Evolutionary conservation across 1,140 invertebrate genomes (phyloP), one percentile per base, ranked within the genome.

Genomic region (Rhyzopertha dominica): DNA sequence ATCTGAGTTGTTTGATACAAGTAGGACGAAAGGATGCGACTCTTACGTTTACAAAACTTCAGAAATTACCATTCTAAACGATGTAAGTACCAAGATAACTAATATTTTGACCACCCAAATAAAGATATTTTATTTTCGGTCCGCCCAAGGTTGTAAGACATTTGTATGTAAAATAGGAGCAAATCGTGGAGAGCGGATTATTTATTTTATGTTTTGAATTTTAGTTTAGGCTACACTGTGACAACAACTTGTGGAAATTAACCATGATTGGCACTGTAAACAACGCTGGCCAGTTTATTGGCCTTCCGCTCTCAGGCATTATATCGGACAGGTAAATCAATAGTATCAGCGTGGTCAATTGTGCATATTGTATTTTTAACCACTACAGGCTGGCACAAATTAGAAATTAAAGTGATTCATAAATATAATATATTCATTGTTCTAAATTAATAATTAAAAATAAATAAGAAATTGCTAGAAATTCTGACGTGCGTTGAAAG

Each of bases 241-340:
- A 70, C 9, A 61, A 73, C 8, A 76, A 82, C 58, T 72, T 77
- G 55, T 86, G 82, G 82, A 84, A 81, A 65, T 63, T 83, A 26
- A 77, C 81, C 0, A 59, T 85, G 43, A 76, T 85, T 13, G 84
- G 84, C 22, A 85, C 82, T 3, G 68, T 84, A 5, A 83, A 84
- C 61, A 84, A 80, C 58, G 59, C 82, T 25, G 83, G 82, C 18
- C 81, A 82, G 65, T 77, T 86, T 51, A 65, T 84, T 10, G 81
- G 81, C 4, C 67, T 86, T 48, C 77, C 80, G 9, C 72, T 85
- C 29, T 70, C 79, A 9, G 81, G 82, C 34, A 73, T 79, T 47
- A 65, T 85, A 5, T 84, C 82, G 2, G 82, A 85, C 63, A 74
- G 71, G 78, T 81, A 54, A 56, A 39, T 28, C n/a, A n/a, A n/a